Conservation (phyloP, 2,797 vertebrate species). For the Mormyrops attenuatus region DNA sequence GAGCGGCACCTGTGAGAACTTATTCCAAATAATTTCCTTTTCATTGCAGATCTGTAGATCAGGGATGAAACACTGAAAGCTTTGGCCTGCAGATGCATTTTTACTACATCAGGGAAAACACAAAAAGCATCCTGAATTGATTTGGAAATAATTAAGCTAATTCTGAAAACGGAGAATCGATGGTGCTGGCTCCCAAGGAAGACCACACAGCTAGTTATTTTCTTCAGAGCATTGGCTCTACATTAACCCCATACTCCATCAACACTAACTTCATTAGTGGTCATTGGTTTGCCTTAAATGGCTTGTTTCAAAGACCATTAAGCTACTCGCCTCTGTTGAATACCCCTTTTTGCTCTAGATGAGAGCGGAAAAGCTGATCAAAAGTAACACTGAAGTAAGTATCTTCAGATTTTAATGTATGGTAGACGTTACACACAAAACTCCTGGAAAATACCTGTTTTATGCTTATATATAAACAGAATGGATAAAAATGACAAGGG, state of each 20-base stretch:
- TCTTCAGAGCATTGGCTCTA: slow-evolving; percentile 6
- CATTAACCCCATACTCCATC: slow-evolving; percentile 24
- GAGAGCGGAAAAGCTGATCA: not conserved
- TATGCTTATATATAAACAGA: slow-evolving; percentile 5
- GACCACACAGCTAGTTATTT: not conserved
- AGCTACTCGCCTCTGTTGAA: not conserved
- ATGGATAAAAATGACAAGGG: slow-evolving; percentile 47
- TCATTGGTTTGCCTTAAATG: not conserved
- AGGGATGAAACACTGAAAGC: slow-evolving; percentile 35
- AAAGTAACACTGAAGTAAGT: not conserved
- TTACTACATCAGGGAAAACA: slow-evolving; percentile 40
- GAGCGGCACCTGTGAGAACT: slow-evolving; percentile 36
- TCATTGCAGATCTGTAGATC: slow-evolving; percentile 44
- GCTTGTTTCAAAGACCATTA: slow-evolving; percentile 10
- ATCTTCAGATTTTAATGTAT: not conserved
- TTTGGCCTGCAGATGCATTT: slow-evolving; percentile 36
- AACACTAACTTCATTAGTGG: slow-evolving; percentile 18
- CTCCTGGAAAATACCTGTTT: not conserved
- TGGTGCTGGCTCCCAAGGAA: slow-evolving; percentile 28
- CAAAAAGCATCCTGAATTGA: slow-evolving; percentile 50
- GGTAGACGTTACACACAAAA: not conserved
- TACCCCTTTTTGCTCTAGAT: not conserved
- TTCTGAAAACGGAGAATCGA: slow-evolving; percentile 40
- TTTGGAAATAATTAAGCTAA: slow-evolving; percentile 51
- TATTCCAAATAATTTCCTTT: slow-evolving; percentile 42